A percentile compares a stretch with the other conserved stretches of the same genome.
These are phyloP conservation scores for Polyommatus icarus DNA, from an alignment of 2,888 invertebrate genomes.

Conservation along the genomic window DNA sequence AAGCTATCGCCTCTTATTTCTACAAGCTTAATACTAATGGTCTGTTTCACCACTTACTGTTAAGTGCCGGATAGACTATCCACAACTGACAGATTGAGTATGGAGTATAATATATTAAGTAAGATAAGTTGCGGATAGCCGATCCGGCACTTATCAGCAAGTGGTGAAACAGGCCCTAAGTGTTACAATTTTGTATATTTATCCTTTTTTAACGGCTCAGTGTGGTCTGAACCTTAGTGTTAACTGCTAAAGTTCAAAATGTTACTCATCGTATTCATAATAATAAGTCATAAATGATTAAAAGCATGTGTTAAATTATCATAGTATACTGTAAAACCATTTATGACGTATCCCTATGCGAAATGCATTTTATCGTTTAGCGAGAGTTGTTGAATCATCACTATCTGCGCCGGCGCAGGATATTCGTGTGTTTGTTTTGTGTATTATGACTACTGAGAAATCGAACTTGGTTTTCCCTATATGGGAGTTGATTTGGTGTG, in stretches of 20 bases:
- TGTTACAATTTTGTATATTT: no score
- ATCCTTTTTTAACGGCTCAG: background rate
- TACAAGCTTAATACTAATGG: no score
- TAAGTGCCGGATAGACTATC: no score
- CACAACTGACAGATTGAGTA: no score
- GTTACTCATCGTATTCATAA: background rate
- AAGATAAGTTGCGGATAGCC: no score
- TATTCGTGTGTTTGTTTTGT: background rate
- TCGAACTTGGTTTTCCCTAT: background rate
- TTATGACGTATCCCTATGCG: background rate
- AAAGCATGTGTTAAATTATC: background rate
- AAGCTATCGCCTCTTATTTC: no score
- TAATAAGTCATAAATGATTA: background rate
- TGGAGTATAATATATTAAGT: no score
- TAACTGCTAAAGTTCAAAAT: background rate
- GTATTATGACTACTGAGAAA: background rate
- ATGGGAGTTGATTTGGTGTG: background rate
- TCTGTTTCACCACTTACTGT: no score
- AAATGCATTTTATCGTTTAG: background rate
- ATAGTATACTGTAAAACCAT: background rate
- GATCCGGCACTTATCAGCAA: no score
- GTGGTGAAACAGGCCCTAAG: no score
- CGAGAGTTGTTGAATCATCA: slow-evolving; percentile 21
- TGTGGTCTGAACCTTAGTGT: background rate
- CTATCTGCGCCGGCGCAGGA: slow-evolving; percentile 27